phyloP scores from a whole-genome alignment of 2,797 vertebrate genomes.

The Myotis daubentonii region DNA sequence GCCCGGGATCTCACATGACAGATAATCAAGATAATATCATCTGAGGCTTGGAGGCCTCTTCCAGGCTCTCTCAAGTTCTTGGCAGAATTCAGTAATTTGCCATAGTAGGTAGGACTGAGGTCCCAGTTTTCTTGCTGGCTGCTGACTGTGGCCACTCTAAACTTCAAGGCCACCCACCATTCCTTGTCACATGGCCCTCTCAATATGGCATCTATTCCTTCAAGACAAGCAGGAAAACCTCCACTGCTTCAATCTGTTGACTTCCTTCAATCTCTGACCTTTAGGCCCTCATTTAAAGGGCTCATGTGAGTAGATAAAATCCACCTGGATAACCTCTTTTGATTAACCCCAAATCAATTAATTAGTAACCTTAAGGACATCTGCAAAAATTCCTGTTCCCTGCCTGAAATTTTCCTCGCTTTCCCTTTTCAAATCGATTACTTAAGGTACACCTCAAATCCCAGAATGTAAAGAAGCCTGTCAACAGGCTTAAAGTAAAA shows the following conservation, averaged over 20 bases:
- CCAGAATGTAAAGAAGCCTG: background rate
- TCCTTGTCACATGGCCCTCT: background rate
- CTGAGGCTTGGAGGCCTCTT: background rate
- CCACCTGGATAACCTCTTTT: background rate
- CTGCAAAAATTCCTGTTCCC: background rate
- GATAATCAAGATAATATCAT: background rate
- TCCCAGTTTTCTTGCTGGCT: background rate
- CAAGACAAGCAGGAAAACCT: background rate
- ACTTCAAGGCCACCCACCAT: background rate
- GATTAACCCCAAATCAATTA: background rate
- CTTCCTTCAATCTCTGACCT: background rate
- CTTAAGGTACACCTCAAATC: constrained; percentile 31
- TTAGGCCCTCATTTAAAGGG: background rate
- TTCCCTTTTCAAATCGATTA: background rate
- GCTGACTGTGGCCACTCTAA: background rate
- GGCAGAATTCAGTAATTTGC: background rate
- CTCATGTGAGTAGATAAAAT: background rate
- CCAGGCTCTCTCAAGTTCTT: background rate
- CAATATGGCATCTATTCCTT: background rate
- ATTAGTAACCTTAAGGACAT: background rate
- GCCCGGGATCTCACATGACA: background rate
- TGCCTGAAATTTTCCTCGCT: background rate
- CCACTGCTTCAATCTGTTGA: background rate
- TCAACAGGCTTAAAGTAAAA: background rate
- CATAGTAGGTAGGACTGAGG: background rate